phyloP scores from a whole-genome alignment of 1,140 invertebrate species.

The Berghia stephanieae region DNA sequence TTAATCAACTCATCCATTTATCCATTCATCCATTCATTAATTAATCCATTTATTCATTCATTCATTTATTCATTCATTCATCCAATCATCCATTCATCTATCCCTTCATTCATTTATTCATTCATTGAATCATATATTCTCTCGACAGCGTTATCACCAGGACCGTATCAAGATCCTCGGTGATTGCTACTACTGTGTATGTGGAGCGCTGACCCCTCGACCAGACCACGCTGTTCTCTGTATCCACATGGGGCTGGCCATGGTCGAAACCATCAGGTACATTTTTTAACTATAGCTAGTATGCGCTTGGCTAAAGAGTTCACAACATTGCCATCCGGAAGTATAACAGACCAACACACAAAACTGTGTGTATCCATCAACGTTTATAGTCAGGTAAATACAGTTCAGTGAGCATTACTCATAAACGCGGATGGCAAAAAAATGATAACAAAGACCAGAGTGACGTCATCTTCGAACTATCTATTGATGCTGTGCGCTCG shows the following conservation, averaged over 20 bases:
- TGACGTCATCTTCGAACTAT: too few relatives aligned
- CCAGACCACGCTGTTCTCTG: conserved; percentile 92
- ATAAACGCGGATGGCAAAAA: background rate
- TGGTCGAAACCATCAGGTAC: conserved; percentile 97
- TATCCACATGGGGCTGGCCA: conserved; percentile 94
- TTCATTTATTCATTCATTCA: too few relatives aligned
- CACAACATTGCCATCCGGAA: too few relatives aligned
- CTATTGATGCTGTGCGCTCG: too few relatives aligned
- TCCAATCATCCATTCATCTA: background rate
- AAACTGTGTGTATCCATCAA: too few relatives aligned
- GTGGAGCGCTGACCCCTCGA: conserved; percentile 79
- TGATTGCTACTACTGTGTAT: conserved; percentile 96
- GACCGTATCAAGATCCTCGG: conserved; percentile 94
- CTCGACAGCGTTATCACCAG: conserved; percentile 87
- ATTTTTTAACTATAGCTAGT: too few relatives aligned
- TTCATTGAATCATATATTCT: background rate
- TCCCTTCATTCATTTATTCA: background rate
- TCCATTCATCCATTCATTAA: too few relatives aligned
- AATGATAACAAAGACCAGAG: background rate
- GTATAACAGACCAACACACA: too few relatives aligned
- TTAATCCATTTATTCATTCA: too few relatives aligned
- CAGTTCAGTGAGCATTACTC: background rate
- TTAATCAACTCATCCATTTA: too few relatives aligned
- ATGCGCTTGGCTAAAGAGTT: too few relatives aligned
- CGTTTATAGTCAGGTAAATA: conserved; percentile 68